These are phyloP conservation scores for Limenitis camilla DNA, from an alignment of 2,888 invertebrate genomes.

Conservation along the genomic window DNA sequence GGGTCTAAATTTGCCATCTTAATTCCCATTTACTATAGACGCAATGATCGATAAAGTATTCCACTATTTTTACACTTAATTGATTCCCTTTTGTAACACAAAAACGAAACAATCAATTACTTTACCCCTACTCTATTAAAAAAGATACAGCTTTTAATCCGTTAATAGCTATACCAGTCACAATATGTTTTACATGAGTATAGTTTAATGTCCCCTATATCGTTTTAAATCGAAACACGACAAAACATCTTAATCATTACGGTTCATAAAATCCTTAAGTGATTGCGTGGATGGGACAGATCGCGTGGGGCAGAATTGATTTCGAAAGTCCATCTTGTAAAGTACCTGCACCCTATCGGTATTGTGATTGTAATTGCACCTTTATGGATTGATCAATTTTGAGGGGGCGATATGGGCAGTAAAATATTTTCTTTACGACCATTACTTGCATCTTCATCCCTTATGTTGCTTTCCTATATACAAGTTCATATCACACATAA, in stretches of 20 bases:
- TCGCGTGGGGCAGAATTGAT: conserved; percentile 67
- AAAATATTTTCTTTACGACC: conserved; percentile 6
- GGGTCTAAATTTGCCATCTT: too few species aligned
- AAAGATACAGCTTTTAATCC: conserved; percentile 43
- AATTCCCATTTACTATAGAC: too few species aligned
- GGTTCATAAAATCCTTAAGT: conserved; percentile 73
- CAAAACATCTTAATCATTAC: conserved; percentile 73
- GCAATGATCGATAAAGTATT: too few species aligned
- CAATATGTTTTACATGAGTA: conserved; percentile 61
- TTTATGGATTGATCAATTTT: conserved; percentile 18
- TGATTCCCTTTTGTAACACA: not conserved
- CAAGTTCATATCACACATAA: too few species aligned
- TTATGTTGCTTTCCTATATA: not conserved
- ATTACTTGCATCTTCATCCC: not conserved
- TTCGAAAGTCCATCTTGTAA: conserved; percentile 62
- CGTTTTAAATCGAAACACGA: conserved; percentile 53
- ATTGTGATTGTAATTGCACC: conserved; percentile 26
- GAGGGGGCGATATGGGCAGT: conserved; percentile 17
- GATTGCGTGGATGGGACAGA: conserved; percentile 60
- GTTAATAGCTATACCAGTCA: conserved; percentile 65
- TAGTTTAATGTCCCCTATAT: conserved; percentile 37
- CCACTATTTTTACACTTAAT: too few species aligned
- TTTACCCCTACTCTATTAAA: conserved; percentile 27
- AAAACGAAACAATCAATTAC: conserved; percentile 15
- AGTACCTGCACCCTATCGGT: conserved; percentile 42